phyloP scores from a whole-genome alignment of 2,888 invertebrate species.

The Agrotis puta region DNA sequence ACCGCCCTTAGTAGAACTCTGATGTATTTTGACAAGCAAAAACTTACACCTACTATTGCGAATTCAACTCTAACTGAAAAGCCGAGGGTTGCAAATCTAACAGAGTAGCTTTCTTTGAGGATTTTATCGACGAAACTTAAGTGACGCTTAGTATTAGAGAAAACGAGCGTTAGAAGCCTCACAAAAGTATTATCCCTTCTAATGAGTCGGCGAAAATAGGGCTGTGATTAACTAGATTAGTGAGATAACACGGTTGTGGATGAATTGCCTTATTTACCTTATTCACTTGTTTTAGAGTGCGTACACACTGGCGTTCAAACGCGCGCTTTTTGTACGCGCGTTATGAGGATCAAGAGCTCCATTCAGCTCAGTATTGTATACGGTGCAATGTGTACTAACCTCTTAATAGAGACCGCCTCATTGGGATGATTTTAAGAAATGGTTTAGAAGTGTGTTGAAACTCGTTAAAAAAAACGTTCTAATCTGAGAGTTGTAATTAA shows the following conservation, averaged over 20 bases:
- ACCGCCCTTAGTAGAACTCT: slow-evolving; percentile 34
- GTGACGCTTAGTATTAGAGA: slow-evolving; percentile 3
- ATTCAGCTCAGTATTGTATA: no score
- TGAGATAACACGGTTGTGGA: slow-evolving; percentile 45
- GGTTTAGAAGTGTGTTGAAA: slow-evolving; percentile 14
- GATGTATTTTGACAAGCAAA: neutral
- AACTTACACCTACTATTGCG: neutral
- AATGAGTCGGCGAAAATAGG: slow-evolving; percentile 65
- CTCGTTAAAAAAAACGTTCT: slow-evolving; percentile 14
- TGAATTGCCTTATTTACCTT: slow-evolving; percentile 27
- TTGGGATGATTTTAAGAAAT: slow-evolving; percentile 38
- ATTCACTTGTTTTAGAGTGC: slow-evolving; percentile 34
- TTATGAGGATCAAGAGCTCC: no score
- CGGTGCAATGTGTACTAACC: no score
- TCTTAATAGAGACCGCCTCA: slow-evolving; percentile 14
- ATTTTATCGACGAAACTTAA: neutral
- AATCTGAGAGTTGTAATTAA: slow-evolving; percentile 21
- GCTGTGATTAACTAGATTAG: slow-evolving; percentile 63
- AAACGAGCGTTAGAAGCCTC: slow-evolving; percentile 36
- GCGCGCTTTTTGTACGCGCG: no score
- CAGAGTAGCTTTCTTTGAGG: neutral
- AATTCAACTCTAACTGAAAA: neutral
- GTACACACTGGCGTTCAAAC: no score
- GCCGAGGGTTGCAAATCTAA: neutral
- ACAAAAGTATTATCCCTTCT: slow-evolving; percentile 57